Evolutionary conservation across 2,113 vertebrate species (phyloP), one percentile per base, ranked within the genome.

Genomic region (Scatophagus argus): DNA sequence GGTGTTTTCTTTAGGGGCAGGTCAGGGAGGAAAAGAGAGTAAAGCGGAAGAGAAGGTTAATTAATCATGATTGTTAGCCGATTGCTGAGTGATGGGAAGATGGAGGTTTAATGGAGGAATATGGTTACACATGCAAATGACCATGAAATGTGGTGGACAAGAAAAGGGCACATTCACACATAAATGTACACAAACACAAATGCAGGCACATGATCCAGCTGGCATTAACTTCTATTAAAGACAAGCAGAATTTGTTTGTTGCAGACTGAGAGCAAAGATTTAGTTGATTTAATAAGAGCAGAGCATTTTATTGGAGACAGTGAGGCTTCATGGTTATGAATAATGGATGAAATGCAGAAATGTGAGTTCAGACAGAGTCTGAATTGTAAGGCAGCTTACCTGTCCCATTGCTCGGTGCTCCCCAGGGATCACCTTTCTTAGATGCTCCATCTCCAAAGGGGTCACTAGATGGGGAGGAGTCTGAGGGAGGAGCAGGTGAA

Each of bases 361-460:
- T 0, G 47, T 5, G 41, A 9, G n/a, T 36, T 51, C 12, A 63
- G 3, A 70, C 1, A 31, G 4, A 74, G 6, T 6, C 2, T 46
- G 43, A 32, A 5, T 11, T 41, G 38, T 0, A 52, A 7, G n/a
- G n/a, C n/a, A n/a, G n/a, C 0, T 51, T 86, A 91, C 82, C 88
- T 82, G 83, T 83, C 56, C 65, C 79, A 1, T 87, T 77, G 55
- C 86, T 81, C 0, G 90, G 76, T n/a, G 86, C 63, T 29, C 91
- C 92, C 94, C 94, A 95, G 1, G 92, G 85, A 67, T 94, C 93
- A 2, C 23, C 11, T 31, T 86, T 68, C 73, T 91, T 91, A 41
- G 72, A 54, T 8, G 79, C 65, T 36, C 87, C 88, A 10, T 92
- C 91, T 77, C 94, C 92, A 74, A 94, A 95, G 1, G 94, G 94